These are phyloP conservation scores for Chrysina gloriosa DNA, from an alignment of 2,888 invertebrate species.

Conservation along the genomic window DNA sequence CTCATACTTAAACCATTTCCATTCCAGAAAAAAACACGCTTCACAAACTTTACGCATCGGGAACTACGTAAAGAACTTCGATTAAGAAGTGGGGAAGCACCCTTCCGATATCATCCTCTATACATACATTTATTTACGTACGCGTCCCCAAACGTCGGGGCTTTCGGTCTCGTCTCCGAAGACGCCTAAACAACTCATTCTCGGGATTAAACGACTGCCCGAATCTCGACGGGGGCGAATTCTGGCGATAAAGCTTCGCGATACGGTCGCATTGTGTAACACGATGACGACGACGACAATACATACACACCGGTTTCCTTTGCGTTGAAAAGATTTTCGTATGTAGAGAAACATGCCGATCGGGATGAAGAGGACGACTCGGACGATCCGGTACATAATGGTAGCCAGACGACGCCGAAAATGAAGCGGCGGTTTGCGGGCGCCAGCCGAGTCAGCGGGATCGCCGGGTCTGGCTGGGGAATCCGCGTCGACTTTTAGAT, in stretches of 20 bases:
- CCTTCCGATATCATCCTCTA: too few species aligned
- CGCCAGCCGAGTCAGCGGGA: constrained; percentile 33
- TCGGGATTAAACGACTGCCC: constrained; percentile 49
- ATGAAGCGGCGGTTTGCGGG: constrained; percentile 42
- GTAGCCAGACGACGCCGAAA: constrained; percentile 45
- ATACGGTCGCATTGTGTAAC: constrained; percentile 42
- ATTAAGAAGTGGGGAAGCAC: too few species aligned
- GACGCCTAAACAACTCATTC: constrained; percentile 50
- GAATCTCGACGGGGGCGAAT: constrained; percentile 47
- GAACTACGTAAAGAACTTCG: too few species aligned
- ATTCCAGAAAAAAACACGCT: too few species aligned
- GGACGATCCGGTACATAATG: constrained; percentile 24
- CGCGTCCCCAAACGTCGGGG: too few species aligned
- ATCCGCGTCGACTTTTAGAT: constrained; percentile 13
- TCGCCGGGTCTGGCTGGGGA: background rate
- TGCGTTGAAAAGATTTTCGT: background rate
- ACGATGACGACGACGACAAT: background rate
- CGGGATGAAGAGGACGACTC: background rate
- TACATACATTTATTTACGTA: too few species aligned
- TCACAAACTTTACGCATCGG: too few species aligned
- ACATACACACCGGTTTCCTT: too few species aligned
- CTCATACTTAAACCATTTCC: too few species aligned
- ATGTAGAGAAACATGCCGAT: background rate
- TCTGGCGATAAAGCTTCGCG: constrained; percentile 48
- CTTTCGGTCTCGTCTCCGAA: constrained; percentile 41